Base-by-base conservation (phyloP, 1,140 invertebrate genomes). In the Drosophila sechellia region DNA sequence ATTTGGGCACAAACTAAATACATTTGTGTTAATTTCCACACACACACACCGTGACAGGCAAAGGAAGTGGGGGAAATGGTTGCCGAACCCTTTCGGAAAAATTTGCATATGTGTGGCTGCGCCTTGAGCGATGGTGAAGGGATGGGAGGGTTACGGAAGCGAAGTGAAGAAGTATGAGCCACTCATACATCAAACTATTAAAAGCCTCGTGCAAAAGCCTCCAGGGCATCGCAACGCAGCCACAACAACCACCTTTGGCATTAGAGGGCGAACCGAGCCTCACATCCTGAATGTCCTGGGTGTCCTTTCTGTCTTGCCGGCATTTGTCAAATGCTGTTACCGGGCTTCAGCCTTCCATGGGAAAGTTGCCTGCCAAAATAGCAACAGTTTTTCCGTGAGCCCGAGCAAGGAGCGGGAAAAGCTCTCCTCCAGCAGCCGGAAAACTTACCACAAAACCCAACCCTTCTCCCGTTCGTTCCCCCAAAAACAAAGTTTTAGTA, bases 181-280 rank as follows among this genome's bases (percentile, higher is more conserved):
- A 49, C 84, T 89, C 84, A 84, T 87, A 87, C 84, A 87, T 87
- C 84, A 87, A 87, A 89, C 84, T 87, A 87, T 87, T 87, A 87
- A 84, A 87, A 89, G 84, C 84, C 84, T 65, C 63, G 59, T 79
- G 66, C 55, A 64, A 80, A 78, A 69, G 83, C 81, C 81, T 79
- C 84, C 40, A 25, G 83, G 83, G 84, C 71, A 79, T 69, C 55
- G 56, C 56, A 49, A 45, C 60, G 72, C 60, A 64, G 54, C 61
- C 35, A 74, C 72, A 75, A 66, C 72, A 76, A 76, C 72, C 56
- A 73, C 69, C 69, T 71, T 57, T 69, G 50, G 64, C 60, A 65
- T 59, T 42, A 52, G 48, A 42, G 22, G 20, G 4, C 25, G 12
- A 0, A 8, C 34, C 40, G 6, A 10, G 48, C 22, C 12, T 17